Evolutionary conservation across 2,888 invertebrate genomes (phyloP), one percentile per base, ranked within the genome.

Genomic region (Eumerus sabulonum): DNA sequence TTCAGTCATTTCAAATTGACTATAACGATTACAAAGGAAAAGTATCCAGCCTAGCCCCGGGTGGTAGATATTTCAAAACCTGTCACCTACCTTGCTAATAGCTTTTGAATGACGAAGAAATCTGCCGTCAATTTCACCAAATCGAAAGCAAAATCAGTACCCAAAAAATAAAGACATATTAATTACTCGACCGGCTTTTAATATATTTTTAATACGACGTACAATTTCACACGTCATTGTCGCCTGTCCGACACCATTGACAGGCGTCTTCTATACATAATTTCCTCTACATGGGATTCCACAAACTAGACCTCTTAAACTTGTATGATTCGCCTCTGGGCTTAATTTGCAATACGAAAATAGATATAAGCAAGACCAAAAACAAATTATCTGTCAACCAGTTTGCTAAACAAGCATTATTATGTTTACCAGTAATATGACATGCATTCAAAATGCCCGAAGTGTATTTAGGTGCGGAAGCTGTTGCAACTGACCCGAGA

Each of bases 181-280:
- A 70, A 70, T 70, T 70, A 40, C 54, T 53, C 38, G 40, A 45
- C 47, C 54, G 19, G 18, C 27, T 40, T 60, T 70, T 60, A 54
- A 70, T 70, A 60, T 62, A 48, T 60, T 56, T 53, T 57, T 45
- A 63, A 57, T 68, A 68, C 45, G 68, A 63, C 56, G 57, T 51
- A 45, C 51, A 70, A 63, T 63, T 63, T 74, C 57, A 74, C 68
- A 68, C 62, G 47, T 59, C 59, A 59, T 59, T 64, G 63, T 64
- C 48, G 38, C 48, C 70, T 48, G 59, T 48, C 53, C 18, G 54
- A 63, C 27, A 27, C 35, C 48, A 40, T 38, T 70, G 68, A 60
- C 71, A 71, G 27, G 2, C 27, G 7, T 27, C 27, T 27, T 27
- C 27, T 27, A 7, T 7, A 27, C 7, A 7, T 7, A 27, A 7